Evolutionary conservation across 1,140 invertebrate species (phyloP).

Genomic region (Ctenoplectra terminalis): DNA sequence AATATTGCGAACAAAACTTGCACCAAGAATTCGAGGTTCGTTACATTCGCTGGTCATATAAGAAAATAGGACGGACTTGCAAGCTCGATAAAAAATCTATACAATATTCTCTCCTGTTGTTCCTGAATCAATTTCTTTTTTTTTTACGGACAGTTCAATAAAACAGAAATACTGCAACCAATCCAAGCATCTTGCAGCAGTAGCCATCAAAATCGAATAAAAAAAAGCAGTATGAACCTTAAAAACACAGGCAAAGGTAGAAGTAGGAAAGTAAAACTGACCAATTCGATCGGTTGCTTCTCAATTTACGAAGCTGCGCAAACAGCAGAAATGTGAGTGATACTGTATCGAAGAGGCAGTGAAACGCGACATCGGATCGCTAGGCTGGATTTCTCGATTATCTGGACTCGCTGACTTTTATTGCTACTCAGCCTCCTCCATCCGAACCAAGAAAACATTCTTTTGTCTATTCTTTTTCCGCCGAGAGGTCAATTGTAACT

Average conservation of each 20-base stretch:
- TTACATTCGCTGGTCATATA: no score
- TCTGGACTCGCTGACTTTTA: constrained; percentile 33
- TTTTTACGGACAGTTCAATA: background rate
- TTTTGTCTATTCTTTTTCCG: background rate
- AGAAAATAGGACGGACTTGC: no score
- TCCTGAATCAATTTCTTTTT: background rate
- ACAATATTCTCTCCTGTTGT: no score
- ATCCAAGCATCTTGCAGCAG: background rate
- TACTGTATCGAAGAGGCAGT: background rate
- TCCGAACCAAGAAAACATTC: constrained; percentile 1
- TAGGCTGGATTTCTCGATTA: constrained; percentile 15
- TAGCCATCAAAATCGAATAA: no score
- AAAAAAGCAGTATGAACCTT: background rate
- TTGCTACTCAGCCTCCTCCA: constrained; percentile 14
- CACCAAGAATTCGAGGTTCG: no score
- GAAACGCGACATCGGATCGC: constrained; percentile 12
- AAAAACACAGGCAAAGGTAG: background rate
- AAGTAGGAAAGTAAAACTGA: background rate
- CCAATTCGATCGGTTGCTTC: background rate
- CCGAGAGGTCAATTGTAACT: constrained; percentile 17
- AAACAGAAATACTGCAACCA: background rate
- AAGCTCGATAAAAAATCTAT: no score
- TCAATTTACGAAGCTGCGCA: constrained; percentile 3
- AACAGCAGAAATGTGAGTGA: constrained; percentile 9
- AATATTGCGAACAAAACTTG: no score